Percentiles rank a stretch among this genome's conserved stretches.
phyloP scores from a whole-genome alignment of 2,888 invertebrate species.

The Ennomos fuscantarius region DNA sequence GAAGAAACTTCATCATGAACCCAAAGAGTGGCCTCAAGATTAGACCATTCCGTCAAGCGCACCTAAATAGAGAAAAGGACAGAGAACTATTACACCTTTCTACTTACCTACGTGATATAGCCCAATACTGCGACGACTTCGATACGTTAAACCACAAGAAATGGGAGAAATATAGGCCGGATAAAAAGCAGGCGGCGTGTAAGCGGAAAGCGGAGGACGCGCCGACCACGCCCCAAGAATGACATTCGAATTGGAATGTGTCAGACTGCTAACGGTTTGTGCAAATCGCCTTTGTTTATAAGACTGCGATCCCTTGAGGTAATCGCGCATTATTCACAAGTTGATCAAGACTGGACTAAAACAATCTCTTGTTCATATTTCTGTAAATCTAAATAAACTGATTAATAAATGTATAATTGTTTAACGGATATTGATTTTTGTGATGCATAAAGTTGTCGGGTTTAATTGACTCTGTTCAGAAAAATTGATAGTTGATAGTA shows the following conservation, averaged over 20 bases:
- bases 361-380: too few species aligned
- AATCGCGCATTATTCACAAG: too few species aligned
- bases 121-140: constrained; percentile 92
- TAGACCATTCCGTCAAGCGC: constrained; percentile 95
- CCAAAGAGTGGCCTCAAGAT: constrained; percentile 97
- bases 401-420: too few species aligned
- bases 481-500: too few species aligned
- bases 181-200: constrained; percentile 69
- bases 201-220: constrained; percentile 80
- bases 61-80: constrained; percentile 93
- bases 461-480: too few species aligned
- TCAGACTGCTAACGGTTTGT: constrained; percentile 30
- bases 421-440: too few species aligned
- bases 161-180: constrained; percentile 93
- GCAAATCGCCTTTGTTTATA: constrained; percentile 17
- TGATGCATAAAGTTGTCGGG: too few species aligned
- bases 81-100: constrained; percentile 92
- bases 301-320: constrained; percentile 5
- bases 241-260: constrained; percentile 45
- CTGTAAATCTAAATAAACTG: too few species aligned
- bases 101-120: constrained; percentile 93
- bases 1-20: constrained; percentile 98
- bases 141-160: constrained; percentile 93
- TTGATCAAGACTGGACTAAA: too few species aligned
- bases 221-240: constrained; percentile 69